phyloP scores from a whole-genome alignment of 2,113 vertebrate genomes.

The Buteo buteo region DNA sequence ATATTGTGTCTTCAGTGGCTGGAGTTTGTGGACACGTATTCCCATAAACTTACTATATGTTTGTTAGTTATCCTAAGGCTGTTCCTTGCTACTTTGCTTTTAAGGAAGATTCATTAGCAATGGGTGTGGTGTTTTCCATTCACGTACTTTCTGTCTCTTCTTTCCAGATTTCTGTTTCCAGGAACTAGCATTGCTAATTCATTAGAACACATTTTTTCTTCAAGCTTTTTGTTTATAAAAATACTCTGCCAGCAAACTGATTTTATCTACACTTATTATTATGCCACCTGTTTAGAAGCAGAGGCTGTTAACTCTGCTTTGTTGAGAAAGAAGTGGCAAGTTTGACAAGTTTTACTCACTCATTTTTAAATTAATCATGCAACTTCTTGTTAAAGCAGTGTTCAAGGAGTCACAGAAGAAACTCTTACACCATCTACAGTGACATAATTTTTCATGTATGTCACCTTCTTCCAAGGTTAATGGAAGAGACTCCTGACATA shows the following conservation, averaged over 20 bases:
- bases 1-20: not conserved
- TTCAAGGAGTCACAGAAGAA: not conserved
- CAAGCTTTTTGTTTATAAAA: not conserved
- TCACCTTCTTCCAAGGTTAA: not conserved
- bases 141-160: not conserved
- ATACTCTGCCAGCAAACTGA: not conserved
- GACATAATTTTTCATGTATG: not conserved
- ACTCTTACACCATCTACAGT: not conserved
- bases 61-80: not conserved
- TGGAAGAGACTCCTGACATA: not conserved
- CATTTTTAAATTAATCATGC: not conserved
- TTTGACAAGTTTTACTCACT: not conserved
- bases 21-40: not conserved
- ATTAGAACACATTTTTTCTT: not conserved
- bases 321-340: not conserved
- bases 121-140: not conserved
- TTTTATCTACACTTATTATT: not conserved
- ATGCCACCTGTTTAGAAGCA: not conserved
- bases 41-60: not conserved
- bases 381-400: not conserved
- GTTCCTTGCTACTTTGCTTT: not conserved
- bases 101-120: not conserved
- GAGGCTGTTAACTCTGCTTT: not conserved
- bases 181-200: not conserved
- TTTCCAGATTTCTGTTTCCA: not conserved